A percentile compares a stretch with the other conserved stretches of the same genome.
Evolutionary conservation across 2,797 vertebrate genomes (phyloP).

Genomic region (Tokudaia tokunoshimensis): DNA sequence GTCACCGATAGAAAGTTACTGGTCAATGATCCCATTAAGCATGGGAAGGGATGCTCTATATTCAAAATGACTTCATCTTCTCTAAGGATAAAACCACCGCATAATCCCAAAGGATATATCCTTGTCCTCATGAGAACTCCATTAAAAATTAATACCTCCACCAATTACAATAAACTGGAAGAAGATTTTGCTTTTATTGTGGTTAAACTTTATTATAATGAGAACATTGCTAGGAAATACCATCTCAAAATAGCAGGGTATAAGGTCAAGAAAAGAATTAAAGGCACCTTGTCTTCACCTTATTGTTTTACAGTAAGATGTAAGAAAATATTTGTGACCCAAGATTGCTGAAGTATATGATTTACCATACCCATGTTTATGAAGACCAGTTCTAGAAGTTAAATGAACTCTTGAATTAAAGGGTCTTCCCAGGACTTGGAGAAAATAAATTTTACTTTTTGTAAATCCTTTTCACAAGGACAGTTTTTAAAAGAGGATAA

Average conservation of each 20-base stretch:
- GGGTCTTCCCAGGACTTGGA: not conserved
- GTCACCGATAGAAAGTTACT: conserved; percentile 84
- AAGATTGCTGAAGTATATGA: not conserved
- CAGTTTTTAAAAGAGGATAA: not conserved
- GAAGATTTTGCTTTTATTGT: conserved; percentile 76
- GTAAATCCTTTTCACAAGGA: conserved; percentile 25
- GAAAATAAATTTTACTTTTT: conserved; percentile 35
- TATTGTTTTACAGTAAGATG: conserved; percentile 47
- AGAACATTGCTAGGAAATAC: conserved; percentile 73
- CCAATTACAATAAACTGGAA: conserved; percentile 78
- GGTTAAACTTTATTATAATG: conserved; percentile 73
- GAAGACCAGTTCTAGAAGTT: not conserved
- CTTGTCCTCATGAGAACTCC: conserved; percentile 82
- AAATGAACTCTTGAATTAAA: conserved; percentile 29
- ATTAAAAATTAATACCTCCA: conserved; percentile 81
- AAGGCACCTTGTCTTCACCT: conserved; percentile 64
- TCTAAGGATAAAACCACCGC: conserved; percentile 87
- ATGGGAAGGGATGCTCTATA: conserved; percentile 84
- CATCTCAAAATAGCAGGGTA: conserved; percentile 51
- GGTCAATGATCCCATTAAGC: conserved; percentile 88
- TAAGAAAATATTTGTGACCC: conserved; percentile 52
- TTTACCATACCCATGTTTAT: conserved; percentile 3
- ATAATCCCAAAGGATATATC: conserved; percentile 87
- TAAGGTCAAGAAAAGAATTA: conserved; percentile 65
- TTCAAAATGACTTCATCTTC: conserved; percentile 87